A percentile compares a stretch with the other conserved stretches of the same genome.
These are phyloP conservation scores for Chaetorhynchus papuensis DNA, from an alignment of 2,113 vertebrate species.

Conservation along the genomic window DNA sequence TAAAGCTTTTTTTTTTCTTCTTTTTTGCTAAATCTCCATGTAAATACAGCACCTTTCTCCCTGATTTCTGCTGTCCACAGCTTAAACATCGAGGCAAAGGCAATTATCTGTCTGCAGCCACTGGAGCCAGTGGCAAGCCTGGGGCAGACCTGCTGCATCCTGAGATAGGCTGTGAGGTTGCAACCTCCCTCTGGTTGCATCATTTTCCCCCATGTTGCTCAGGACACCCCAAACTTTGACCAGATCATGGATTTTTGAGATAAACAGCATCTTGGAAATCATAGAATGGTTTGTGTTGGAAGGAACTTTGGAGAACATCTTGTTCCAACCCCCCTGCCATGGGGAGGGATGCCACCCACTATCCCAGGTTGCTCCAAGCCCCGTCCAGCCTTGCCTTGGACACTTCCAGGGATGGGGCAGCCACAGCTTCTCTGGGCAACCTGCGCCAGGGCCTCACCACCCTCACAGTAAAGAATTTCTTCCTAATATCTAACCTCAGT, in stretches of 20 bases:
- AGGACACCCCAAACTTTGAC: background rate
- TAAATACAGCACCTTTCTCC: background rate
- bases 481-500: background rate
- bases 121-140: background rate
- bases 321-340: fast-evolving
- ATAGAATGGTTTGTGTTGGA: background rate
- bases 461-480: background rate
- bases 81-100: background rate
- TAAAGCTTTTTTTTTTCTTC: background rate
- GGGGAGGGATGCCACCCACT: background rate
- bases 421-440: background rate
- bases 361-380: background rate
- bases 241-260: background rate
- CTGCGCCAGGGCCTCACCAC: background rate
- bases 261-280: background rate
- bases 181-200: background rate
- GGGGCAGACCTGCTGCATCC: background rate
- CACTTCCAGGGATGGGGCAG: background rate
- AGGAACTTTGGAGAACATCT: background rate
- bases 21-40: background rate
- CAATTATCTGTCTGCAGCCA: background rate
- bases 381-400: background rate
- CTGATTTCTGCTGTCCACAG: background rate
- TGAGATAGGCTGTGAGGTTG: background rate
- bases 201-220: background rate